Conservation (phyloP, 1,140 invertebrate genomes). For the Argopecten irradians region DNA sequence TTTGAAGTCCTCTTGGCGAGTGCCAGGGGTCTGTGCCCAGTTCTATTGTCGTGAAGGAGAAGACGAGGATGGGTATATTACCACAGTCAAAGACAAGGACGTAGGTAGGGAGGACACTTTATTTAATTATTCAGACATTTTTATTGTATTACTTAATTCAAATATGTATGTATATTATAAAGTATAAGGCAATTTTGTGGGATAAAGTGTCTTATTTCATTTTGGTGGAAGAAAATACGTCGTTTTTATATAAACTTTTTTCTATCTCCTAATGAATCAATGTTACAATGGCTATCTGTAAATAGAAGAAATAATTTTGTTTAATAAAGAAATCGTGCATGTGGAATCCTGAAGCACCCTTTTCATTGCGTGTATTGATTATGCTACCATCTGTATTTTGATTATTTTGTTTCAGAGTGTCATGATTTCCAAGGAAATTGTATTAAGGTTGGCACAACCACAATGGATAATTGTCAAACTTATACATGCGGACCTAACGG, state of each 20-base stretch:
- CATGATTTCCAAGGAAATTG: conserved; percentile 47
- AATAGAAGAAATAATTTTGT: neutral
- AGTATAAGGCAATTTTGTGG: neutral
- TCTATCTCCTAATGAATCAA: neutral
- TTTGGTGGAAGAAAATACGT: neutral
- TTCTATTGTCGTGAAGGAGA: neutral
- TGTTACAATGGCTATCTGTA: neutral
- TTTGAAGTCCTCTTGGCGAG: neutral
- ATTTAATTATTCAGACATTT: neutral
- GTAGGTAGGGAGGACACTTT: conserved; percentile 20
- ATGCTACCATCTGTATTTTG: neutral
- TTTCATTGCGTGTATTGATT: neutral
- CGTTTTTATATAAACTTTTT: neutral
- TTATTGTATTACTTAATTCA: neutral
- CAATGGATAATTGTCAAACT: conserved; percentile 41
- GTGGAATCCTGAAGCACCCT: neutral
- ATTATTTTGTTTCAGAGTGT: conserved; percentile 33
- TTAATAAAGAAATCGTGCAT: neutral
- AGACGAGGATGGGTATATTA: neutral
- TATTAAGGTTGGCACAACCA: conserved; percentile 33
- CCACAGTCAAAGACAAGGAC: neutral
- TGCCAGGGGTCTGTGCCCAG: conserved; percentile 26
- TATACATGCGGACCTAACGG: conserved; percentile 39
- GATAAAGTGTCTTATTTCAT: neutral
- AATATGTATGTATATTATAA: neutral